These are phyloP conservation scores for Hedya salicella DNA, from an alignment of 2,888 invertebrate genomes.

Conservation along the genomic window DNA sequence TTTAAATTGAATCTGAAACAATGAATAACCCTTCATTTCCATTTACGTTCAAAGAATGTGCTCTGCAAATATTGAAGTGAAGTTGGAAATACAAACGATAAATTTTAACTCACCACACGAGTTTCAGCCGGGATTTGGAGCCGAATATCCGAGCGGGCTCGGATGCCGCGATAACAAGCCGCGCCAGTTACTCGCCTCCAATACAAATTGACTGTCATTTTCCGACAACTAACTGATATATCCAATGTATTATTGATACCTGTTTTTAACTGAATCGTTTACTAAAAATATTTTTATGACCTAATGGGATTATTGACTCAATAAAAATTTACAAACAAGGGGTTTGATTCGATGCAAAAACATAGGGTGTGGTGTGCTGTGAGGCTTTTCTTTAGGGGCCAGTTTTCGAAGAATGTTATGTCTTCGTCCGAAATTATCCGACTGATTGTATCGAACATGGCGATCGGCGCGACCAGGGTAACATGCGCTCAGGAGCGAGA, in stretches of 20 bases:
- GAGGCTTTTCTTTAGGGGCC: no score
- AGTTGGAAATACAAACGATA: constrained; percentile 43
- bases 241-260: constrained; percentile 30
- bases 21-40: constrained; percentile 42
- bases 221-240: constrained; percentile 35
- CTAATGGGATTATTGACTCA: no score
- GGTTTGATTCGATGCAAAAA: no score
- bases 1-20: constrained; percentile 41
- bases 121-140: constrained; percentile 41
- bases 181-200: constrained; percentile 59
- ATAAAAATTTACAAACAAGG: no score
- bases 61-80: constrained; percentile 36
- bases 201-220: constrained; percentile 69
- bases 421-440: constrained; percentile 54
- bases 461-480: constrained; percentile 73
- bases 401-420: background rate
- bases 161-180: constrained; percentile 65
- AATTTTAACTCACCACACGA: constrained; percentile 42
- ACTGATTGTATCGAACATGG: constrained; percentile 72
- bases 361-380: no score
- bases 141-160: constrained; percentile 52
- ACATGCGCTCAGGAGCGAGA: constrained; percentile 70
- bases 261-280: no score
- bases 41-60: constrained; percentile 40
- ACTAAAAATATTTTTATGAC: no score